A percentile compares a stretch with the other conserved stretches of the same genome.
Evolutionary conservation across 1,140 invertebrate genomes (phyloP).

Genomic region (Bombus superbus): DNA sequence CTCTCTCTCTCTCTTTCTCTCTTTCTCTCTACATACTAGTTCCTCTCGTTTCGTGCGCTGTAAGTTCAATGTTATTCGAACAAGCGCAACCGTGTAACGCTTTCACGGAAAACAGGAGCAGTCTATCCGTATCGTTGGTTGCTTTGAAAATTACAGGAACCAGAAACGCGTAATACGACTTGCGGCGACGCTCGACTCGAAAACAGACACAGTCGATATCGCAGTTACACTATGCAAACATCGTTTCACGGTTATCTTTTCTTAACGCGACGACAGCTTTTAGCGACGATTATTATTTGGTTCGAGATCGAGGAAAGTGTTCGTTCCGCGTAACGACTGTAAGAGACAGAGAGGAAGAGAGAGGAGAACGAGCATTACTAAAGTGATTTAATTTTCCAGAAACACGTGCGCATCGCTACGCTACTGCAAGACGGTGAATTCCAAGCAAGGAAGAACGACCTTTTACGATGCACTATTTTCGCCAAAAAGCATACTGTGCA

Average conservation of each 20-base stretch:
- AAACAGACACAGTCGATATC: constrained; percentile 31
- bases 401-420: constrained; percentile 5
- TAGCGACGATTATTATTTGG: neutral
- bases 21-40: too few relatives aligned
- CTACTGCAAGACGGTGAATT: constrained; percentile 14
- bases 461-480: constrained; percentile 30
- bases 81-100: too few relatives aligned
- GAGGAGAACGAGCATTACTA: neutral
- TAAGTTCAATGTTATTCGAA: neutral
- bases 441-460: constrained; percentile 5
- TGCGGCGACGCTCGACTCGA: constrained; percentile 1
- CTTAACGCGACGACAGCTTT: neutral
- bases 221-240: neutral
- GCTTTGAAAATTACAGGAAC: constrained; percentile 32
- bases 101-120: neutral
- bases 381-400: constrained; percentile 37
- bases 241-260: constrained; percentile 19
- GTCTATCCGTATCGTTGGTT: constrained; percentile 29
- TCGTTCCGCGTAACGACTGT: neutral
- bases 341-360: neutral
- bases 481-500: constrained; percentile 34
- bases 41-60: neutral
- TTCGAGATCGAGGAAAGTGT: neutral
- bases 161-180: constrained; percentile 35
- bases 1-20: too few relatives aligned